Conservation (phyloP, 2,113 vertebrate genomes). For the Sphaerodactylus townsendi region DNA sequence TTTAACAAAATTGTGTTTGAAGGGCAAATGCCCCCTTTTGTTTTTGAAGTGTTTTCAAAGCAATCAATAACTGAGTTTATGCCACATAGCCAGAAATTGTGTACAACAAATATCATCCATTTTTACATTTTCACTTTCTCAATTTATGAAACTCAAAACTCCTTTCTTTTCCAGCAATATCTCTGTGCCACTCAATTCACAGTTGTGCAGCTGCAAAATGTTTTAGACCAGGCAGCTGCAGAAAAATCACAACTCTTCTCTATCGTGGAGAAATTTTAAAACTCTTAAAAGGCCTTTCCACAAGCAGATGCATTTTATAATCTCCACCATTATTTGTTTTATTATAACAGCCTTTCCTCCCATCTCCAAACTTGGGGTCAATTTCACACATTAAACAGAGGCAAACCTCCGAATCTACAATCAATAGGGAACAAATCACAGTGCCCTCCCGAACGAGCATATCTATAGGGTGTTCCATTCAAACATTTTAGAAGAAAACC, state of each 20-base stretch:
- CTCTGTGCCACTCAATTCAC: neutral
- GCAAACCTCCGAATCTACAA: neutral
- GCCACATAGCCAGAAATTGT: neutral
- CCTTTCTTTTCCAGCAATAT: slow-evolving; percentile 9
- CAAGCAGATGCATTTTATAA: neutral
- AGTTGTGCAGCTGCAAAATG: neutral
- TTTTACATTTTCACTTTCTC: neutral
- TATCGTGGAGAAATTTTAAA: neutral
- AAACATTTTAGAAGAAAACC: neutral
- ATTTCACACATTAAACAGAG: neutral
- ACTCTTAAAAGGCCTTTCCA: neutral
- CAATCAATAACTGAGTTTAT: neutral
- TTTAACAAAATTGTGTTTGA: no score
- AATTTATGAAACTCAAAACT: neutral
- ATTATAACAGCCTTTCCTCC: neutral
- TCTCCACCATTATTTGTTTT: no score
- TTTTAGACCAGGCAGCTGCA: neutral
- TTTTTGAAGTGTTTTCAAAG: neutral
- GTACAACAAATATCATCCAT: neutral
- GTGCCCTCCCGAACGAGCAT: no score
- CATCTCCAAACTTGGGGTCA: neutral
- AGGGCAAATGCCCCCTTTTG: neutral
- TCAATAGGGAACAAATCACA: neutral
- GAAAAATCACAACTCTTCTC: neutral
- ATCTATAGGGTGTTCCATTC: neutral